Conservation (phyloP, 2,797 vertebrate species). For the Novumbra hubbsi region DNA sequence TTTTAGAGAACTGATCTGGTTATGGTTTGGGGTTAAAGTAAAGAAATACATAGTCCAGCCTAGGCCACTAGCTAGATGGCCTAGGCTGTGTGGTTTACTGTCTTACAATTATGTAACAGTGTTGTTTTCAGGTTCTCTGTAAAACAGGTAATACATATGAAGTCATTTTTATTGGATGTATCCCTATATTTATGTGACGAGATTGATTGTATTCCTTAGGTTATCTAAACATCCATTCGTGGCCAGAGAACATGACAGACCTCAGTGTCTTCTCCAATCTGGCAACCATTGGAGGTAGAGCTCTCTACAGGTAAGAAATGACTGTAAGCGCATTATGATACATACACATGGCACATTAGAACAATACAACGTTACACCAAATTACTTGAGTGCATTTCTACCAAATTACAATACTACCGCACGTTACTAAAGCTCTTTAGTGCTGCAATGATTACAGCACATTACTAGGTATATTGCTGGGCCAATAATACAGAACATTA, state of each 20-base stretch:
- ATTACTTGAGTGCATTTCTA: background rate
- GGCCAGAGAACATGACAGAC: constrained; percentile 97
- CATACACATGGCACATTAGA: background rate
- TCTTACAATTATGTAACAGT: background rate
- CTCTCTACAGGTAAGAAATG: constrained; percentile 85
- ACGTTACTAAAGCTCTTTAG: background rate
- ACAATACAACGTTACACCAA: background rate
- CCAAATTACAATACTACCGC: background rate
- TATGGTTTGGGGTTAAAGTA: background rate
- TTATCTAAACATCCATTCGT: constrained; percentile 95
- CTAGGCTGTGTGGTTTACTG: background rate
- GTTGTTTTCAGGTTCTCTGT: background rate
- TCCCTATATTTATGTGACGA: background rate
- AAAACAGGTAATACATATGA: background rate
- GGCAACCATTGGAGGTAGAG: constrained; percentile 92
- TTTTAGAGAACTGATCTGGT: background rate
- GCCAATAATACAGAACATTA: background rate
- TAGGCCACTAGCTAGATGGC: background rate
- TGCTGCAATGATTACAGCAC: background rate
- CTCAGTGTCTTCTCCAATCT: constrained; percentile 95
- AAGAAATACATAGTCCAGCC: background rate
- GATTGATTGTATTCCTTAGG: constrained; percentile 65
- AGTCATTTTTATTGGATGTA: background rate
- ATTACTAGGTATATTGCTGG: background rate
- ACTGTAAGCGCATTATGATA: no score